Conservation (phyloP, 2,113 vertebrate genomes). For the Eptatretus burgeri region DNA sequence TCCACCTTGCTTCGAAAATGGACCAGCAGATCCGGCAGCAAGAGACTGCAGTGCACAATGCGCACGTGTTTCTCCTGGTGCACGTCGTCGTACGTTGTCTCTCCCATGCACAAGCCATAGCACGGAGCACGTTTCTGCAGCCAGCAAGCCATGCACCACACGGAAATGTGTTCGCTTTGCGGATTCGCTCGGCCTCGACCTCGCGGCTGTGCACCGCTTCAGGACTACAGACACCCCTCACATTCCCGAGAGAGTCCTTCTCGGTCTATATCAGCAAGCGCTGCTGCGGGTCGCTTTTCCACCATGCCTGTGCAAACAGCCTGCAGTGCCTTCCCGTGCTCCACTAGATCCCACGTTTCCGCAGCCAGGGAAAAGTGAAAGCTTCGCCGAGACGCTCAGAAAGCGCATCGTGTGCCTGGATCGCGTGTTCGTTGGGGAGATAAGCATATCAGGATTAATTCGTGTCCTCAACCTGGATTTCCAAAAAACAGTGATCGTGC, state of each 20-base stretch:
- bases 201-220: conserved; percentile 56
- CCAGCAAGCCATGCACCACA: conserved; percentile 12
- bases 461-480: conserved; percentile 47
- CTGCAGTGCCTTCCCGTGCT: conserved; percentile 27
- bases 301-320: conserved; percentile 35
- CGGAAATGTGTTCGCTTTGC: conserved; percentile 45
- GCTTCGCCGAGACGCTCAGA: conserved; percentile 26
- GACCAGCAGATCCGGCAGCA: too few species aligned
- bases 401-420: conserved; percentile 39
- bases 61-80: too few species aligned
- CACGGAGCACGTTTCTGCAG: too few species aligned
- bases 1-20: too few species aligned
- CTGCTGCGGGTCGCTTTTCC: conserved; percentile 9
- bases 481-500: conserved; percentile 40
- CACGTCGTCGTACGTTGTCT: too few species aligned
- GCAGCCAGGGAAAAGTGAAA: conserved; percentile 19
- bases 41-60: too few species aligned
- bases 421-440: conserved; percentile 32
- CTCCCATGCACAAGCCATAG: too few species aligned
- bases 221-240: conserved; percentile 31
- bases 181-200: conserved; percentile 50
- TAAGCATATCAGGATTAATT: conserved; percentile 38
- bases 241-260: conserved; percentile 43
- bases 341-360: conserved; percentile 47
- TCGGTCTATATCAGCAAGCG: too few species aligned